These are phyloP conservation scores for Aphidius gifuensis DNA, from an alignment of 1,140 invertebrate genomes.

Conservation along the genomic window DNA sequence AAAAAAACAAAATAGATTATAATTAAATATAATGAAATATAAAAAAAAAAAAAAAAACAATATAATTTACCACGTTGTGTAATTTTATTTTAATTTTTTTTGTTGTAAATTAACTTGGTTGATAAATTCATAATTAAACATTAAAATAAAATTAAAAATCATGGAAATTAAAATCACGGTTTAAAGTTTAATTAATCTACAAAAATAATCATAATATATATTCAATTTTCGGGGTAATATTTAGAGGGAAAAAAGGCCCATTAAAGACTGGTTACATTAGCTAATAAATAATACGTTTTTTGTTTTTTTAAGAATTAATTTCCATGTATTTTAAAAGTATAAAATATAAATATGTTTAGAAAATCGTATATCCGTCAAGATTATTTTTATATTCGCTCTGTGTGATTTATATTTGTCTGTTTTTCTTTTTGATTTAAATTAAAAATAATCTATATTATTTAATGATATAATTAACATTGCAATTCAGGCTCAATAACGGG, in stretches of 20 bases:
- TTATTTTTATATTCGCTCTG: background rate
- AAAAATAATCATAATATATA: conserved; percentile 21
- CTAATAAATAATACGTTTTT: conserved; percentile 42
- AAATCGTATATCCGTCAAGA: background rate
- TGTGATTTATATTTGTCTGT: conserved; percentile 5
- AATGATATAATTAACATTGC: background rate
- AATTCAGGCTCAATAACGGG: background rate
- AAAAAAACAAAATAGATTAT: conserved; percentile 4
- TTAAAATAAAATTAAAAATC: conserved; percentile 3
- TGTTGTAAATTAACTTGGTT: conserved; percentile 36
- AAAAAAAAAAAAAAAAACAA: conserved; percentile 10
- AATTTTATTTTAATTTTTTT: conserved; percentile 24
- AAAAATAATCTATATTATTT: too few relatives aligned
- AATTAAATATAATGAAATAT: conserved; percentile 5
- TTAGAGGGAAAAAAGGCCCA: conserved; percentile 28
- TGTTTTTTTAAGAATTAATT: conserved; percentile 34
- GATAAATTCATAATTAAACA: conserved; percentile 31
- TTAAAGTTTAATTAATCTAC: too few relatives aligned
- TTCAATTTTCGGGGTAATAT: conserved; percentile 24
- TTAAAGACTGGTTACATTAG: conserved; percentile 53
- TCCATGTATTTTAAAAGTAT: conserved; percentile 12
- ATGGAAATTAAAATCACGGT: too few relatives aligned
- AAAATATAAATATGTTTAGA: background rate
- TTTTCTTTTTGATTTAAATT: conserved; percentile 12
- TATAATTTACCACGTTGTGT: conserved; percentile 16